phyloP scores from a whole-genome alignment of 2,113 vertebrate species.

The Pardalotus punctatus region DNA sequence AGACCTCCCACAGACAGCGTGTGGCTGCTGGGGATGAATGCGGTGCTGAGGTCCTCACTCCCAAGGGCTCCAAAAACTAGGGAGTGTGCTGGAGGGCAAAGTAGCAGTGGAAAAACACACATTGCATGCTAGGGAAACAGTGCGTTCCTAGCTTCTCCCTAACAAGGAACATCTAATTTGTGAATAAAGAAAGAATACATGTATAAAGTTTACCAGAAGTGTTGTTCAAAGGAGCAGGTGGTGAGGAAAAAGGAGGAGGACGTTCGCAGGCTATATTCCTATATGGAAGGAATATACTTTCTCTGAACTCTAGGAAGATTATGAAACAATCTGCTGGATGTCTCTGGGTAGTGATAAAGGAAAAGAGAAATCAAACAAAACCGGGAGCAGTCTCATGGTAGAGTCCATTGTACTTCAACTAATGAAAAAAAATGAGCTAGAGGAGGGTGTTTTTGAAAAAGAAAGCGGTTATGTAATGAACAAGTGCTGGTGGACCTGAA shows the following conservation, averaged over 20 bases:
- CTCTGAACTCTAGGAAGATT: conserved; percentile 18
- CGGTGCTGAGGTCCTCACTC: not conserved
- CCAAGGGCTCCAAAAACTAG: not conserved
- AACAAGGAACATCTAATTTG: not conserved
- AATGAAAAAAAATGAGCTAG: not conserved
- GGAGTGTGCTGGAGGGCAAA: not conserved
- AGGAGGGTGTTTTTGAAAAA: not conserved
- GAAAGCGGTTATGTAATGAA: not conserved
- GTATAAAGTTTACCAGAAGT: not conserved
- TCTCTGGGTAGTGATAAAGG: conserved; percentile 39
- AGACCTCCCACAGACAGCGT: not conserved
- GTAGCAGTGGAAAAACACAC: not conserved
- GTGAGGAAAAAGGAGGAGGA: not conserved
- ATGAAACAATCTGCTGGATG: conserved; percentile 31
- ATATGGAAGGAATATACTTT: not conserved
- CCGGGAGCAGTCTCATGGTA: not conserved
- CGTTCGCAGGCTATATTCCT: not conserved
- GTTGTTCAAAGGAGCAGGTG: not conserved
- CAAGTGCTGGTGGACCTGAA: not conserved
- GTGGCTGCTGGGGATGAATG: not conserved
- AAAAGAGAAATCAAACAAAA: conserved; percentile 35
- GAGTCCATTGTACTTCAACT: not conserved
- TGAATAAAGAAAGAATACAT: not conserved
- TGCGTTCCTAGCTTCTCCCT: not conserved
- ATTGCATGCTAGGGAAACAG: not conserved